These are phyloP conservation scores for Laterallus jamaicensis DNA, from an alignment of 2,113 vertebrate species.

Conservation along the genomic window DNA sequence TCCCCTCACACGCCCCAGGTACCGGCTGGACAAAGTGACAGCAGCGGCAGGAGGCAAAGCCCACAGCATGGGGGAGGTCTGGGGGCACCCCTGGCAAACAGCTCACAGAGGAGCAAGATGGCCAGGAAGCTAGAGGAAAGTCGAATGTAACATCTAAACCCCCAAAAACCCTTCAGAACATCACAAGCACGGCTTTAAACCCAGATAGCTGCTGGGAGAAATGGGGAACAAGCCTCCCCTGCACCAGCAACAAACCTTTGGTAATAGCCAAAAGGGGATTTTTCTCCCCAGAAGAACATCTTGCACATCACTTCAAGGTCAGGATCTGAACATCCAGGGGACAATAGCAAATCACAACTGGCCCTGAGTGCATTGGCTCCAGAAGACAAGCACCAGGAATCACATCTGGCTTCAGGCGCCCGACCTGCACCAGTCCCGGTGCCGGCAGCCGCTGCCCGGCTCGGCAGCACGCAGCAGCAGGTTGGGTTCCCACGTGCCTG, in stretches of 20 bases:
- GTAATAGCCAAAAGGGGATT: background rate
- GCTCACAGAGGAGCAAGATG: background rate
- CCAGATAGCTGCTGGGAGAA: background rate
- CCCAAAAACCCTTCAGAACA: background rate
- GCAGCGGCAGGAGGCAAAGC: background rate
- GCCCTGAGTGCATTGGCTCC: background rate
- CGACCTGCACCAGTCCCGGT: accelerated
- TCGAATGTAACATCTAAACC: background rate
- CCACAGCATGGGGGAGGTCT: background rate
- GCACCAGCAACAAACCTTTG: too few species aligned
- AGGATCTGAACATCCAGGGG: too few species aligned
- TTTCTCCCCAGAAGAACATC: background rate
- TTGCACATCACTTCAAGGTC: background rate
- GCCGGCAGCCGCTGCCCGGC: background rate
- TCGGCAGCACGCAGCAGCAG: accelerated
- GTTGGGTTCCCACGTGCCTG: accelerated
- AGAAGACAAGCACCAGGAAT: background rate
- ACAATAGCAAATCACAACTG: too few species aligned
- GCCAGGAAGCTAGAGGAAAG: background rate
- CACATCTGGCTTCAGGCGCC: accelerated
- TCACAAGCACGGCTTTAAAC: background rate
- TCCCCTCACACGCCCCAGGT: background rate
- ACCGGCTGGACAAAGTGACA: background rate
- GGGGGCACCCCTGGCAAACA: background rate
- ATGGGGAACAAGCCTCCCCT: background rate